Conservation (phyloP, 2,113 vertebrate genomes). For the Cettia cetti region DNA sequence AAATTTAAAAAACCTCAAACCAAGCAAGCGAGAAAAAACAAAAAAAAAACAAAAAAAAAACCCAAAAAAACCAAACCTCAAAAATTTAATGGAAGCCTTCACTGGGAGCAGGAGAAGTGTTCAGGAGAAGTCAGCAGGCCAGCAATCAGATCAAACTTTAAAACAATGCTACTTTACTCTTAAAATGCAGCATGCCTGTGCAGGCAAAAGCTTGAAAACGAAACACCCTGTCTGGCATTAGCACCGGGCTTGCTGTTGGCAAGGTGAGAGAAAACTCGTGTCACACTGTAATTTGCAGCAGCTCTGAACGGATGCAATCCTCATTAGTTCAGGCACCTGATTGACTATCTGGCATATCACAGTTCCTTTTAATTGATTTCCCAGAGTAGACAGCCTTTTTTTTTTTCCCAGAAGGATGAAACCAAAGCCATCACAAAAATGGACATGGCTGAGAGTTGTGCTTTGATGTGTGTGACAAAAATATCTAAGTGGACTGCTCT, state of each 20-base stretch:
- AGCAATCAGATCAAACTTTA: not conserved
- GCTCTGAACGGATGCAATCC: not conserved
- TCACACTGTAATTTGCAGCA: not conserved
- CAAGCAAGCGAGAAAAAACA: too few species aligned
- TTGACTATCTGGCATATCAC: not conserved
- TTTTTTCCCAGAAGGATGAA: not conserved
- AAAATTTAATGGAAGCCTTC: not conserved
- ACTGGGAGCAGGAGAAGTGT: not conserved
- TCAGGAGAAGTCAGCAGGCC: not conserved
- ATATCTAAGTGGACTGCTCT: not conserved
- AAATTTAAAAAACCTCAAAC: too few species aligned
- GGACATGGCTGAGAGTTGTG: not conserved
- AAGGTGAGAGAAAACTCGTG: not conserved
- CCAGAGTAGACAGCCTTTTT: not conserved
- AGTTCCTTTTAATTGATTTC: not conserved
- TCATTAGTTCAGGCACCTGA: not conserved
- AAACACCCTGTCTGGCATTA: accelerated
- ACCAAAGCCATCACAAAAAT: not conserved
- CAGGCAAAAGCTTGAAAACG: not conserved
- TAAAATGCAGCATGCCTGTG: not conserved
- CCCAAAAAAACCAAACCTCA: not conserved
- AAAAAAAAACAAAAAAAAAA: too few species aligned
- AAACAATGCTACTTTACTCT: not conserved
- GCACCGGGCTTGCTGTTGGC: not conserved
- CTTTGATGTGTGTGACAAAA: not conserved